Evolutionary conservation across 2,888 invertebrate species (phyloP), one percentile per base, ranked within the genome.

Genomic region (Tholera decimalis): DNA sequence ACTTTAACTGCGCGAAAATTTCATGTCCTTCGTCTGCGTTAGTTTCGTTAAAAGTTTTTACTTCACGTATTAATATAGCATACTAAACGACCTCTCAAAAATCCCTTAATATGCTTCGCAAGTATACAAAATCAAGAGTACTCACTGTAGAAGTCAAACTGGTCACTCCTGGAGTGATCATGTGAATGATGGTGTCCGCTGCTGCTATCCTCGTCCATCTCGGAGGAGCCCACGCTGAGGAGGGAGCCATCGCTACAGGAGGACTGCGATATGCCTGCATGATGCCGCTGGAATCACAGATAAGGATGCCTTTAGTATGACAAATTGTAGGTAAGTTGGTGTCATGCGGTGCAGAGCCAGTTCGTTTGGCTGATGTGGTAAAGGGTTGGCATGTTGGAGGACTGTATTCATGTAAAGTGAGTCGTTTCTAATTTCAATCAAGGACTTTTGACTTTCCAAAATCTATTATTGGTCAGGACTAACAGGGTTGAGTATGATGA

Each of bases 141-240:
- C 76, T 77, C 28, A 95, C 94, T 92, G 84, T 95, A 94, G 18
- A 90, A 74, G 72, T 94, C 94, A 61, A 91, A 90, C 59, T 88
- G 88, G 75, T 94, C 94, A 71, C 92, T 92, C 74, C 91, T 83
- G 78, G 92, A 92, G 82, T 91, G 91, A 80, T 93, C 93, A 28
- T 76, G 71, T 7, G 70, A 79, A 58, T 75, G 89, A 67, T 93
- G 92, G 83, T 93, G 93, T n/a, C 92, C 92, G 73, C 93, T 93
- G 90, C 92, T 91, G 86, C 92, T 93, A 85, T 95, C 95, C 80
- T 97, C 97, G 83, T 97, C 97, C 94, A 97, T 97, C 92, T 97
- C 97, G 22, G 97, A 97, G 89, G 97, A 97, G 82, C 97, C 97
- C 94, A 98, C 97, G 93, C 98, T 98, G 91, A 97, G 96, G 82